These are phyloP conservation scores for Enteromius radiatus DNA, from an alignment of 2,797 vertebrate genomes.

Conservation along the genomic window DNA sequence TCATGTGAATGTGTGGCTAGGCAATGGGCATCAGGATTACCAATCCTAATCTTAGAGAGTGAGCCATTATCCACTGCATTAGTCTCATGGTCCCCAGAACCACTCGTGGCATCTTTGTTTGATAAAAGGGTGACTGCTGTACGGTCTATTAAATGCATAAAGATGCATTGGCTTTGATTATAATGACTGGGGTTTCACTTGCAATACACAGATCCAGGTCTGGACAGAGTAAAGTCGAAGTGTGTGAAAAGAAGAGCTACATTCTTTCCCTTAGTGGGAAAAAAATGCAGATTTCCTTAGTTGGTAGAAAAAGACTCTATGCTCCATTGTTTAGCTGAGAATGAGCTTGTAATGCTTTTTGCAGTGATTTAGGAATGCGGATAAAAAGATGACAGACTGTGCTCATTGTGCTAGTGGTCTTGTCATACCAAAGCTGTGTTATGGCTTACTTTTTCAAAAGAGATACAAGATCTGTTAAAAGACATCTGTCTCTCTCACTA, in stretches of 20 bases:
- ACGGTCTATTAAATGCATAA: neutral
- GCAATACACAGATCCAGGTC: neutral
- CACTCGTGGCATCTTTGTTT: conserved; percentile 33
- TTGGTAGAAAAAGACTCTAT: conserved; percentile 16
- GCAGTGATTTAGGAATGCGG: conserved; percentile 17
- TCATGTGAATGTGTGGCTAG: conserved; percentile 51
- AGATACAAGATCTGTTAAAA: conserved; percentile 1
- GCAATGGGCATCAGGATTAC: conserved; percentile 54
- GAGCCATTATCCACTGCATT: conserved; percentile 74
- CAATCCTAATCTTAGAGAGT: conserved; percentile 70
- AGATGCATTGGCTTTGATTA: neutral
- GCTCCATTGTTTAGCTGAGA: conserved; percentile 50
- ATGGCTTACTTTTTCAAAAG: neutral
- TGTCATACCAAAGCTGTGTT: neutral
- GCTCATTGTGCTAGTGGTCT: neutral
- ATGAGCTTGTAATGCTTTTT: conserved; percentile 30
- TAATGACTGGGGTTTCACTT: neutral
- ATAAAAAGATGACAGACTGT: conserved; percentile 4
- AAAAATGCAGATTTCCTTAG: conserved; percentile 19
- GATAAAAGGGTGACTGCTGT: neutral
- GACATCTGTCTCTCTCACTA: neutral
- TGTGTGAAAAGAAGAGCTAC: neutral
- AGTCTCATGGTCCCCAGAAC: conserved; percentile 48
- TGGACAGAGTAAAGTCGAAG: neutral
- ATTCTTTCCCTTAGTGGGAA: neutral